A percentile compares a stretch with the other conserved stretches of the same genome.
Evolutionary conservation across 2,888 invertebrate species (phyloP).

Genomic region (Zhuqinia jingwanae): DNA sequence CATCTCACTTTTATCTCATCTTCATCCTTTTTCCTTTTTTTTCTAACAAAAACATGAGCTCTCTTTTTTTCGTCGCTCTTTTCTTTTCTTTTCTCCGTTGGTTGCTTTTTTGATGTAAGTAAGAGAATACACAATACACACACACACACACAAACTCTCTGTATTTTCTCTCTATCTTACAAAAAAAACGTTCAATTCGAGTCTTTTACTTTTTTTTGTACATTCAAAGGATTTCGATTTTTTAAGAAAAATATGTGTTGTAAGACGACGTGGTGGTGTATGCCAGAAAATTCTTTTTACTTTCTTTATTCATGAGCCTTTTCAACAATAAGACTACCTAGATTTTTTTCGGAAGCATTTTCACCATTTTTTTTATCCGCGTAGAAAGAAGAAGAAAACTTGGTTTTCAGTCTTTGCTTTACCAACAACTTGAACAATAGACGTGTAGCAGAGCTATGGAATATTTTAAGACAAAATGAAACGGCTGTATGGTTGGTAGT

Average conservation of each 20-base stretch:
- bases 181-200: conserved; percentile 28
- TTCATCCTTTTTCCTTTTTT: conserved; percentile 43
- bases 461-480: neutral
- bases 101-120: neutral
- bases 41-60: conserved; percentile 65
- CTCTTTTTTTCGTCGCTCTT: neutral
- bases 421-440: no score
- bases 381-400: no score
- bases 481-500: neutral
- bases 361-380: conserved; percentile 30
- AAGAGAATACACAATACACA: conserved; percentile 25
- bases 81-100: neutral
- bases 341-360: conserved; percentile 16
- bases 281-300: neutral
- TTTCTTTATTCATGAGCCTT: conserved; percentile 49
- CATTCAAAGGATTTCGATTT: conserved; percentile 28
- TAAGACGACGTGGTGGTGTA: neutral
- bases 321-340: conserved; percentile 30
- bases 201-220: neutral
- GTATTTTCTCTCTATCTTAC: neutral
- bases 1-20: conserved; percentile 64
- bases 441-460: neutral
- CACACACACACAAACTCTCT: conserved; percentile 2
- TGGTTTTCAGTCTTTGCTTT: no score
- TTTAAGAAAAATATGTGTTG: conserved; percentile 13